Conservation (phyloP, 2,113 vertebrate species). For the Arizona elegans region DNA sequence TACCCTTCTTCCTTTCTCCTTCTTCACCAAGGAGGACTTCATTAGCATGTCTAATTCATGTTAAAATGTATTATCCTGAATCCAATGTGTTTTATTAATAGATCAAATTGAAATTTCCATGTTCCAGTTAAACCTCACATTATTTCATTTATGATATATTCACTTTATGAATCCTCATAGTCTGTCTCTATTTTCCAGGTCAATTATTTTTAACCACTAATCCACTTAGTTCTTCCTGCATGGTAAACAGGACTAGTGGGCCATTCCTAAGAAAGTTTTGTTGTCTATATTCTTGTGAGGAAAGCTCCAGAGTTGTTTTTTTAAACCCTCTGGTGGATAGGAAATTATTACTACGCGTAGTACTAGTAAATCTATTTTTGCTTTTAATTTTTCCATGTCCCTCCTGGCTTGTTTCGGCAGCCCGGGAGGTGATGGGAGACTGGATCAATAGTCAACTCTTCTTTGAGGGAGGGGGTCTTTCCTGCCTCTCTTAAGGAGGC, state of each 20-base stretch:
- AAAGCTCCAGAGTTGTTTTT: not conserved
- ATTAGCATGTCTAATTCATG: not conserved
- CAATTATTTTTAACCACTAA: not conserved
- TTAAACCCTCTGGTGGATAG: not conserved
- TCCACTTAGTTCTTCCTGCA: not conserved
- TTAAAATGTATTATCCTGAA: not conserved
- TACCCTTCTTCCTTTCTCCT: not conserved
- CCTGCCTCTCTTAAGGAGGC: too few species aligned
- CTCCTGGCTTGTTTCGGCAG: too few species aligned
- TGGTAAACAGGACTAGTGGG: not conserved
- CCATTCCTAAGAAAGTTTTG: not conserved
- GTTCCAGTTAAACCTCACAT: not conserved
- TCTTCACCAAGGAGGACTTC: not conserved
- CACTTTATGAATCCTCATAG: not conserved
- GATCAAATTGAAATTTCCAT: not conserved
- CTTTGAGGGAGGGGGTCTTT: too few species aligned
- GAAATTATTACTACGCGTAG: not conserved
- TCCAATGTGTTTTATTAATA: not conserved
- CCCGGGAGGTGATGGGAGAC: too few species aligned
- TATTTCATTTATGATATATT: not conserved
- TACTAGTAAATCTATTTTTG: not conserved
- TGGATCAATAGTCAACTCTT: too few species aligned
- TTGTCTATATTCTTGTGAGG: not conserved
- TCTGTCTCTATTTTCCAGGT: not conserved
- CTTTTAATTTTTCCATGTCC: not conserved